phyloP scores from a whole-genome alignment of 1,140 invertebrate genomes.

The Homalodisca vitripennis region DNA sequence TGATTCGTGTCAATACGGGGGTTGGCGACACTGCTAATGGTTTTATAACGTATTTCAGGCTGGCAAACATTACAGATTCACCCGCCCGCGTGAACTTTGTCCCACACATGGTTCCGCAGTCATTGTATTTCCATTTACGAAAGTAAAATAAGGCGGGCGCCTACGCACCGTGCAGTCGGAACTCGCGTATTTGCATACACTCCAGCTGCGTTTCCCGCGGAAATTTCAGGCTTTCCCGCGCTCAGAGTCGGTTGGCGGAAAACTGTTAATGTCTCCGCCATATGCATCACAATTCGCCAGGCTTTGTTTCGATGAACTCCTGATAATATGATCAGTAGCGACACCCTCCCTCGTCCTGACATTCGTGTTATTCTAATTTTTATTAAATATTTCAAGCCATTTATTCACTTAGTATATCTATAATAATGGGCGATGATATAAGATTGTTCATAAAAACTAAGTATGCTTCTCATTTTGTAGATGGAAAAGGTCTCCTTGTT shows the following conservation, averaged over 20 bases:
- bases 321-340: constrained; percentile 8
- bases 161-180: not conserved
- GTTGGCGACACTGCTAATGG: constrained; percentile 26
- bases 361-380: no score
- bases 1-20: constrained; percentile 20
- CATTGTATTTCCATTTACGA: constrained; percentile 27
- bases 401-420: no score
- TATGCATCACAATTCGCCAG: constrained; percentile 9
- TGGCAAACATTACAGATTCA: constrained; percentile 23
- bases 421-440: no score
- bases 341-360: no score
- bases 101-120: constrained; percentile 15
- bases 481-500: no score
- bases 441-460: no score
- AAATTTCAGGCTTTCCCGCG: constrained; percentile 22
- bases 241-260: not conserved
- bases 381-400: no score
- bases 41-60: constrained; percentile 26
- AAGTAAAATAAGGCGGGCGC: constrained; percentile 22
- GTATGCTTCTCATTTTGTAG: no score
- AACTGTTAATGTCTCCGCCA: constrained; percentile 9
- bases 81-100: constrained; percentile 9
- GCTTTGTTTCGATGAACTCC: not conserved
- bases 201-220: constrained; percentile 19
- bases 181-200: constrained; percentile 6